Percentiles rank a stretch among this genome's conserved stretches.
These are phyloP conservation scores for Euzophera pinguis DNA, from an alignment of 2,888 invertebrate genomes.

Conservation along the genomic window DNA sequence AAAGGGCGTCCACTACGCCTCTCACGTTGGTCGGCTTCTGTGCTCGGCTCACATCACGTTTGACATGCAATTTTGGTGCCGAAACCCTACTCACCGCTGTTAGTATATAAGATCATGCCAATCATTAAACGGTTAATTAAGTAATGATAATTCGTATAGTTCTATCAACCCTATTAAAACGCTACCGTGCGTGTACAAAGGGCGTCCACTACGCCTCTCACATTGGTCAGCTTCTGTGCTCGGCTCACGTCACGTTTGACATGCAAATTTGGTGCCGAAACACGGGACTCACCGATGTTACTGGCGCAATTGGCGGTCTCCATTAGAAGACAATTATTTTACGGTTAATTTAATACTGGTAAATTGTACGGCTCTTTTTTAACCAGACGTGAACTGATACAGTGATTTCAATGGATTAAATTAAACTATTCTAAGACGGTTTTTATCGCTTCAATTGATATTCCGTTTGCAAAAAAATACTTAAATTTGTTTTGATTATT, in stretches of 20 bases:
- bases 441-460: too few relatives aligned
- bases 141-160: too few relatives aligned
- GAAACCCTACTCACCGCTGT: too few relatives aligned
- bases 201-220: not conserved
- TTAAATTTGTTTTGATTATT: too few relatives aligned
- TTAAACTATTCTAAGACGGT: too few relatives aligned
- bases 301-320: not conserved
- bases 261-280: not conserved
- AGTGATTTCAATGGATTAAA: not conserved
- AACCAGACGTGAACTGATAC: not conserved
- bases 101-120: too few relatives aligned
- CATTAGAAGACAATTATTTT: not conserved
- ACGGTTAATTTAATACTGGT: not conserved
- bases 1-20: not conserved
- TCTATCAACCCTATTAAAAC: not conserved
- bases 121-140: too few relatives aligned
- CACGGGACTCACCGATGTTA: not conserved
- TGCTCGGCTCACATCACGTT: too few relatives aligned
- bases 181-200: not conserved
- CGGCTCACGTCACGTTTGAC: not conserved
- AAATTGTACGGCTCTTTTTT: not conserved
- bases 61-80: too few relatives aligned
- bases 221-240: too few relatives aligned
- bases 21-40: too few relatives aligned
- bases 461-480: too few relatives aligned